A percentile compares a stretch with the other conserved stretches of the same genome.
These are phyloP conservation scores for Rhabdomys dilectus DNA, from an alignment of 2,113 vertebrate genomes.

Conservation along the genomic window DNA sequence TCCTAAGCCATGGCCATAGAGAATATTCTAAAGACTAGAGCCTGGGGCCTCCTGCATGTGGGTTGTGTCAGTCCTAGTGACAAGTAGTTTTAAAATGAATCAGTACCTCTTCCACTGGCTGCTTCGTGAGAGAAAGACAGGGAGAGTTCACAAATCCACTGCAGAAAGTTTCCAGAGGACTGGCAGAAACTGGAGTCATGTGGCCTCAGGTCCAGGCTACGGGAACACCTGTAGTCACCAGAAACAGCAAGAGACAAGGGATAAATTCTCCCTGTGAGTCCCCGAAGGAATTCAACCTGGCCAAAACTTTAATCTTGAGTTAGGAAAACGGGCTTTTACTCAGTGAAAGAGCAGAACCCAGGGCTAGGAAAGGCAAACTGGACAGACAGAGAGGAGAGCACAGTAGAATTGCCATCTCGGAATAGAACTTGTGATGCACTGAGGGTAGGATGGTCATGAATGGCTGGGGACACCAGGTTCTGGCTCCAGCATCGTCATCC, in stretches of 20 bases:
- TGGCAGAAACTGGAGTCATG: not conserved
- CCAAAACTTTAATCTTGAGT: not conserved
- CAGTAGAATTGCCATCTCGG: not conserved
- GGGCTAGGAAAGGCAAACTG: not conserved
- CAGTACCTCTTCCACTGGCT: not conserved
- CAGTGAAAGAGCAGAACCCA: not conserved
- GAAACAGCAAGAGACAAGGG: not conserved
- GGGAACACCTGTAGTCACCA: not conserved
- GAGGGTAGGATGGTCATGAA: not conserved
- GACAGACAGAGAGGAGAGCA: not conserved
- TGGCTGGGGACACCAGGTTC: not conserved
- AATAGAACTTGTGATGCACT: not conserved
- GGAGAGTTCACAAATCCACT: not conserved
- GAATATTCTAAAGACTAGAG: not conserved
- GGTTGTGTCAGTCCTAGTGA: not conserved
- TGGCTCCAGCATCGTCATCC: not conserved
- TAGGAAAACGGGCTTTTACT: not conserved
- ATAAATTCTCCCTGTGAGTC: not conserved
- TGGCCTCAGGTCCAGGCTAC: not conserved
- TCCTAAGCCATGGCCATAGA: not conserved
- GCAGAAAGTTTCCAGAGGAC: not conserved
- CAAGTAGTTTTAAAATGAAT: not conserved
- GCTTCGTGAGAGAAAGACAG: not conserved
- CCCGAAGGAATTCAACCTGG: not conserved
- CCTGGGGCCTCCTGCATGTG: not conserved